Evolutionary conservation across 1,140 invertebrate genomes (phyloP), one percentile per base, ranked within the genome.

Genomic region (Oscheius sp.): DNA sequence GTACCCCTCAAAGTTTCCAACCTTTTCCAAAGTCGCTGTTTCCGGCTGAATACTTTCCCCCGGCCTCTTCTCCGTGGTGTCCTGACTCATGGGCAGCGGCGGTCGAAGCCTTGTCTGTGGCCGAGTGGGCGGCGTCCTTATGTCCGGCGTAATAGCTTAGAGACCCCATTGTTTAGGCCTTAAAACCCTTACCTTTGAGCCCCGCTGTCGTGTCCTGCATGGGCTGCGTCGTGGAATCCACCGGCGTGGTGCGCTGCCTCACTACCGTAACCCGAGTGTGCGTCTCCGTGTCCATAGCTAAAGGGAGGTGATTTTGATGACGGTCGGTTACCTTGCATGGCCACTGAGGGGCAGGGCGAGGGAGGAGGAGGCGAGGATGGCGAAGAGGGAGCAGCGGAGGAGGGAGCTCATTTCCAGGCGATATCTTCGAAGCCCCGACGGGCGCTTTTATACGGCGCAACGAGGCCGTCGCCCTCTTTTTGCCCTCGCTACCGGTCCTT

Each of bases 21-120:
- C 68, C 68, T 69, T 71, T 71, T 31, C 68, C 68, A 36, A 61
- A 71, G 36, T 71, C 64, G 65, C 68, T 71, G 35, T 42, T 28
- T 32, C 32, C 68, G 28, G 49, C 65, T 3, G 20, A 32, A 36
- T 71, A 59, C 46, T 68, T 68, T 26, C 18, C 10, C 23, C 45
- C 66, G 10, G 45, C 46, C 62, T 46, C 66, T 18, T 38, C 46
- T 35, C 23, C 26, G 29, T 26, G 45, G 66, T 29, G 26, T 23
- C 69, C 23, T 23, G 34, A 35, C 29, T 71, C 59, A 64, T 71
- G 67, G 10, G 45, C 68, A 46, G 66, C 66, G 34, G 34, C 68
- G 20, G 67, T 31, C 2, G 28, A 26, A 4, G 45, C 66, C 28
- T 68, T 55, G 46, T 42, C 66, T 29, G 46, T 29, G 45, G 66